These are phyloP conservation scores for Cheilinus undulatus DNA, from an alignment of 2,113 vertebrate species.

Conservation along the genomic window DNA sequence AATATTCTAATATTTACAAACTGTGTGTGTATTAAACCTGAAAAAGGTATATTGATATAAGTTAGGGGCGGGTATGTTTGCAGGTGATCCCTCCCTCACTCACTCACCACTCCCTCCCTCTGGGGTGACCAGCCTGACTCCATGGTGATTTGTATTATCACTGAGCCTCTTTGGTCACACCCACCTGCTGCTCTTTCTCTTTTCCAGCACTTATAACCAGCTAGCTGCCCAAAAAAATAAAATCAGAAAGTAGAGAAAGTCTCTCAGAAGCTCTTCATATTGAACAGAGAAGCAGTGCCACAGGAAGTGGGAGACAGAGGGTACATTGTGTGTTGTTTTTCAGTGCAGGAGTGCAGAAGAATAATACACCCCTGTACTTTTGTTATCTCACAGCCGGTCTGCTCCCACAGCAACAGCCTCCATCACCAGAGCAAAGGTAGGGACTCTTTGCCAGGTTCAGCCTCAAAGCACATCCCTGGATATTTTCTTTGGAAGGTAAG, in stretches of 20 bases:
- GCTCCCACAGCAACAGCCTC: constrained; percentile 25
- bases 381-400: constrained; percentile 16
- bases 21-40: constrained; percentile 1
- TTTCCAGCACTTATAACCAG: constrained; percentile 35
- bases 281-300: background rate
- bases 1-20: constrained; percentile 4
- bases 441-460: background rate
- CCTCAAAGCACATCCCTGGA: background rate
- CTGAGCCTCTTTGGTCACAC: constrained; percentile 58
- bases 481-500: constrained; percentile 54
- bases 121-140: constrained; percentile 37
- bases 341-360: constrained; percentile 4
- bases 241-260: constrained; percentile 23
- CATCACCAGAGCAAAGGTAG: constrained; percentile 44
- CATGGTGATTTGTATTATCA: constrained; percentile 62
- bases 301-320: constrained; percentile 9
- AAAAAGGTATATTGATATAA: background rate
- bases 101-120: constrained; percentile 34
- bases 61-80: constrained; percentile 8
- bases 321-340: background rate
- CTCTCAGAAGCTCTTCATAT: background rate
- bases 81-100: constrained; percentile 15
- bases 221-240: constrained; percentile 31
- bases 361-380: constrained; percentile 26
- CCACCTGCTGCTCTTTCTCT: constrained; percentile 47